Conservation (phyloP, 1,140 invertebrate genomes). For the Aphis gossypii region DNA sequence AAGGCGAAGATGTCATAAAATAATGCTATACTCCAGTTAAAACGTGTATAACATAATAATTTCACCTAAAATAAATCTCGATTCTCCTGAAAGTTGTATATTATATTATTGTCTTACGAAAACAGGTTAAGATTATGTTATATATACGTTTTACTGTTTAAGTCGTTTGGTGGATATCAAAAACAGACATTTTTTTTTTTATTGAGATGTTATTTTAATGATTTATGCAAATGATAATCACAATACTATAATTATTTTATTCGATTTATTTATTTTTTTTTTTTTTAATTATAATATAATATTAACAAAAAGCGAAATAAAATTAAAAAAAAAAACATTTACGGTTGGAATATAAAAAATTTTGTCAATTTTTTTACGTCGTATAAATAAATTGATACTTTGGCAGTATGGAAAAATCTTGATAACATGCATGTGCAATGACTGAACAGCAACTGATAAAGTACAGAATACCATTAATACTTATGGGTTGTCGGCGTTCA, state of each 20-base stretch:
- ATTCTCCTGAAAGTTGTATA: neutral
- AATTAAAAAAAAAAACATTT: neutral
- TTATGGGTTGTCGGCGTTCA: neutral
- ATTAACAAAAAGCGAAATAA: neutral
- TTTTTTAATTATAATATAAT: neutral
- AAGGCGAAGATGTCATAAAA: neutral
- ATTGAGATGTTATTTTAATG: neutral
- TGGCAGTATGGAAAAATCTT: neutral
- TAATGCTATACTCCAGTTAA: neutral
- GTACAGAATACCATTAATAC: conserved; percentile 12
- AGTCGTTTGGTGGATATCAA: neutral
- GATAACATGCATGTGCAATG: conserved; percentile 23
- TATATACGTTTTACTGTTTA: neutral
- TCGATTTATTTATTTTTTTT: neutral
- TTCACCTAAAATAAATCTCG: neutral
- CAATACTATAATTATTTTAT: neutral
- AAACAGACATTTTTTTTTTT: neutral
- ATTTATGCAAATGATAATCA: neutral
- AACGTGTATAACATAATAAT: no score
- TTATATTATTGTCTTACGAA: neutral
- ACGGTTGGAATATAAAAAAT: neutral
- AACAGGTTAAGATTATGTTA: neutral
- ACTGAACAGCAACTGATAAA: conserved; percentile 33
- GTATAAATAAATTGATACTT: neutral
- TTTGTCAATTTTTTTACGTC: neutral